These are phyloP conservation scores for Phaenicophaeus curvirostris DNA, from an alignment of 2,797 vertebrate species.

Conservation along the genomic window DNA sequence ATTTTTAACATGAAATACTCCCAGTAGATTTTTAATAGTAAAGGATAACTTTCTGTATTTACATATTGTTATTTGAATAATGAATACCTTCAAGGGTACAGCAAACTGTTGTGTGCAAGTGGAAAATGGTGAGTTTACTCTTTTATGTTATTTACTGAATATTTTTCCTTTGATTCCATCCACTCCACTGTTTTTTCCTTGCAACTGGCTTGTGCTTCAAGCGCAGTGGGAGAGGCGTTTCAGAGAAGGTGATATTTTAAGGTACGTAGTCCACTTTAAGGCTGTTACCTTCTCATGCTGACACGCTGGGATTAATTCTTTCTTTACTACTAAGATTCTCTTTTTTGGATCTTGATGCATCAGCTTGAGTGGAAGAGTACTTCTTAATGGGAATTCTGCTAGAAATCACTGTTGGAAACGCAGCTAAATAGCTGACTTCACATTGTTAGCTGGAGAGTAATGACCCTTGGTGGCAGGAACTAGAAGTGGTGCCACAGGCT, in stretches of 20 bases:
- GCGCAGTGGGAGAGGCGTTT: background rate
- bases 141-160: slow-evolving; percentile 19
- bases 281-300: background rate
- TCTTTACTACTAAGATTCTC: background rate
- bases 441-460: background rate
- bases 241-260: background rate
- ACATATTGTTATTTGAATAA: slow-evolving; percentile 36
- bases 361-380: background rate
- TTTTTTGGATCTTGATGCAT: background rate
- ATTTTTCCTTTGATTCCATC: slow-evolving; percentile 17
- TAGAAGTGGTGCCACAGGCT: background rate
- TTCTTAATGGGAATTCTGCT: background rate
- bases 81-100: slow-evolving; percentile 40
- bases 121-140: background rate
- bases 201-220: background rate
- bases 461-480: background rate
- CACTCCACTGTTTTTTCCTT: background rate
- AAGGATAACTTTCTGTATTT: slow-evolving; percentile 23
- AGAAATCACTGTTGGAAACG: background rate
- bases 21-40: background rate
- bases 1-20: slow-evolving; percentile 9
- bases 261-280: background rate
- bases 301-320: background rate
- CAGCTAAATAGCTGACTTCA: background rate
- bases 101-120: slow-evolving; percentile 1